A percentile compares a stretch with the other conserved stretches of the same genome.
These are phyloP conservation scores for Stercorarius parasiticus DNA, from an alignment of 2,113 vertebrate species.

Conservation along the genomic window DNA sequence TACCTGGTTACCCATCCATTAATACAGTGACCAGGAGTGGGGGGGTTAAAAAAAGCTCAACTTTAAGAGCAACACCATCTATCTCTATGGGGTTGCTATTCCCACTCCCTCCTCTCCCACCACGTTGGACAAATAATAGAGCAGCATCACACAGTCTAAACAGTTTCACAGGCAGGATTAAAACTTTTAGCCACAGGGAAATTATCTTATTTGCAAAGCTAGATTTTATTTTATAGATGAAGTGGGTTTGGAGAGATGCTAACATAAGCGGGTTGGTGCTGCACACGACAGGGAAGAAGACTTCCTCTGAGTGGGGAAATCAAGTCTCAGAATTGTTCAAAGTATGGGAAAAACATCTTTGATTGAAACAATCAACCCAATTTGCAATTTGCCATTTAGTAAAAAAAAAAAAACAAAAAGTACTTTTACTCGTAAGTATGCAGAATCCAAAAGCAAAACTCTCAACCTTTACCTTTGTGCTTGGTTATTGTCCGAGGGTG, in stretches of 20 bases:
- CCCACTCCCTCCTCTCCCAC: not conserved
- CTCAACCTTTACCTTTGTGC: not conserved
- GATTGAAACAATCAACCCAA: not conserved
- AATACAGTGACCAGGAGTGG: not conserved
- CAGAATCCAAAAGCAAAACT: not conserved
- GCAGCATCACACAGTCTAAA: not conserved
- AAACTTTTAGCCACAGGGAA: not conserved
- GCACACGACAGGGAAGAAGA: not conserved
- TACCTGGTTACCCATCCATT: not conserved
- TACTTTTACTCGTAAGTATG: not conserved
- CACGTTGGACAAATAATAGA: not conserved
- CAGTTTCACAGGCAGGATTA: not conserved
- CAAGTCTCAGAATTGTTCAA: not conserved
- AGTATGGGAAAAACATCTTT: not conserved
- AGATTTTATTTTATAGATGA: not conserved
- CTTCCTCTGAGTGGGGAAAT: not conserved
- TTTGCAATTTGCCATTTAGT: not conserved
- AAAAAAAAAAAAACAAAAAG: not conserved
- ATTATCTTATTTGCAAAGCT: not conserved
- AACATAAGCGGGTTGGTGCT: not conserved
- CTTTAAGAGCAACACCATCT: not conserved
- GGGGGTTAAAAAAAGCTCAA: not conserved
- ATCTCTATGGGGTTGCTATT: not conserved
- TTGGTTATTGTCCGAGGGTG: not conserved
- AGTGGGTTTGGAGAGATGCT: not conserved